A percentile compares a stretch with the other conserved stretches of the same genome.
phyloP scores from a whole-genome alignment of 2,888 invertebrate species.

The Drosophila falleni region DNA sequence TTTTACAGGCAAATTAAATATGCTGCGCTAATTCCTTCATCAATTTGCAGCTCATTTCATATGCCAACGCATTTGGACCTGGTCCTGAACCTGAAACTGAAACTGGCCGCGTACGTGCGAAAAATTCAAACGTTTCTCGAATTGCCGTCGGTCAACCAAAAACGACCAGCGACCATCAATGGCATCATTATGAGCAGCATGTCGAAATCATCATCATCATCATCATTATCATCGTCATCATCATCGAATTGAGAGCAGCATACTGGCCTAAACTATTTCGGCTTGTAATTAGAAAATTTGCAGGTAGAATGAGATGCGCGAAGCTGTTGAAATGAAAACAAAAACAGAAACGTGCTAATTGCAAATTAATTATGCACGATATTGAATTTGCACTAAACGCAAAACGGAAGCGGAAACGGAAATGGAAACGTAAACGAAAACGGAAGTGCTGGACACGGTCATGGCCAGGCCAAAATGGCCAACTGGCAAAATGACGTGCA shows the following conservation, averaged over 20 bases:
- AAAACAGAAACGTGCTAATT: slow-evolving; percentile 85
- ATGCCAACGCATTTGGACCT: slow-evolving; percentile 73
- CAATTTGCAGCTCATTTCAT: slow-evolving; percentile 81
- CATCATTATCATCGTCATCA: background rate
- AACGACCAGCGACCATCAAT: slow-evolving; percentile 18
- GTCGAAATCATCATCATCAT: background rate
- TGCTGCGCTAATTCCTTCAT: slow-evolving; percentile 79
- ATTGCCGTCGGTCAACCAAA: slow-evolving; percentile 57
- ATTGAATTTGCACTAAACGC: slow-evolving; percentile 84
- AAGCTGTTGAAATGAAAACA: slow-evolving; percentile 65
- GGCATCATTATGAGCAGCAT: slow-evolving; percentile 8
- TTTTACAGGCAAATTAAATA: slow-evolving; percentile 68
- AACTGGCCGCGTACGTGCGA: slow-evolving; percentile 55
- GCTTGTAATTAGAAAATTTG: slow-evolving; percentile 79
- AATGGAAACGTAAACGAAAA: background rate
- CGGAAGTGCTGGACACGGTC: slow-evolving; percentile 21
- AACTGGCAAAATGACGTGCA: slow-evolving; percentile 30
- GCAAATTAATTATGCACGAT: slow-evolving; percentile 85
- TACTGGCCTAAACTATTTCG: slow-evolving; percentile 58
- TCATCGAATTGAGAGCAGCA: background rate
- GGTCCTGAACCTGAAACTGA: slow-evolving; percentile 2
- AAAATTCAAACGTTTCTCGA: slow-evolving; percentile 40
- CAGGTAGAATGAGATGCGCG: slow-evolving; percentile 53
- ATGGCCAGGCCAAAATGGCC: slow-evolving; percentile 17
- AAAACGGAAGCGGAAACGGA: slow-evolving; percentile 34